Evolutionary conservation across 2,888 invertebrate genomes (phyloP).

Genomic region (Hydropsyche betteni): DNA sequence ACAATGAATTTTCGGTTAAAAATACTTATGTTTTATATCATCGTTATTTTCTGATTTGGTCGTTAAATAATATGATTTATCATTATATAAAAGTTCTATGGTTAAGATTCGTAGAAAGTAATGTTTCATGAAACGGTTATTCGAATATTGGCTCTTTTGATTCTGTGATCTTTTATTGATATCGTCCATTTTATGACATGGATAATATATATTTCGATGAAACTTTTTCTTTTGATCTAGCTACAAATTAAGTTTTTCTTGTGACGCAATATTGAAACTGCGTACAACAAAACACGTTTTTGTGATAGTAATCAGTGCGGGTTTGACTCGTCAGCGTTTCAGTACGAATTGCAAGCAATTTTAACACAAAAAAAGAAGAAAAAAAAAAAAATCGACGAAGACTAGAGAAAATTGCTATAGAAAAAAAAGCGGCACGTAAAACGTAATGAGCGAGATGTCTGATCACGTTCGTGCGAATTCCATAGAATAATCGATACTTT

Average conservation of each 20-base stretch:
- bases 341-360: conserved; percentile 7
- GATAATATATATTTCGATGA: too few relatives aligned
- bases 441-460: conserved; percentile 3
- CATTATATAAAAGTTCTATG: too few relatives aligned
- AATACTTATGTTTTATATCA: neutral
- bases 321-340: conserved; percentile 16
- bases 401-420: neutral
- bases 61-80: too few relatives aligned
- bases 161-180: too few relatives aligned
- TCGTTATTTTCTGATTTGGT: too few relatives aligned
- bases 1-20: neutral
- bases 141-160: too few relatives aligned
- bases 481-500: conserved; percentile 14
- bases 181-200: too few relatives aligned
- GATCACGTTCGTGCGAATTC: neutral
- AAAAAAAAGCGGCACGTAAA: conserved; percentile 8
- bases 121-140: too few relatives aligned
- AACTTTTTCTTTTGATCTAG: too few relatives aligned
- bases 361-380: neutral
- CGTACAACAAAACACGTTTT: neutral
- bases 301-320: neutral
- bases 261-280: neutral
- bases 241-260: too few relatives aligned
- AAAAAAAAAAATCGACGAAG: neutral
- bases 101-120: too few relatives aligned